Evolutionary conservation across 2,113 vertebrate genomes (phyloP).

Genomic region (Vicugna pacos): DNA sequence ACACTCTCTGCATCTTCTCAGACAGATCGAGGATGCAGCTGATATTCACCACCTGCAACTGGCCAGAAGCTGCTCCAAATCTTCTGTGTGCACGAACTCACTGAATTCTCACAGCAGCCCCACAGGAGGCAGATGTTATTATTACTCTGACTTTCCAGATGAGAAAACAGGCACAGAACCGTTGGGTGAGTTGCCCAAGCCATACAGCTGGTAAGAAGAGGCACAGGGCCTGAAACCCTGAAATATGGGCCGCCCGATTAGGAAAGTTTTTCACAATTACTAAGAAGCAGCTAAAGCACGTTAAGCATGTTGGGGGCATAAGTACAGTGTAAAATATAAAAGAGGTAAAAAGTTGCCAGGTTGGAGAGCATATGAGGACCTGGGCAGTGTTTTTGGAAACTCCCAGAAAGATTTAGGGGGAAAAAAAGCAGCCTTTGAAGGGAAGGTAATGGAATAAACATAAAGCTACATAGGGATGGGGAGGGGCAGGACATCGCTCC

Average conservation of each 20-base stretch:
- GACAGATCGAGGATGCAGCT: no score
- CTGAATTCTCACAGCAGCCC: neutral
- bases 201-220: neutral
- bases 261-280: neutral
- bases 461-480: no score
- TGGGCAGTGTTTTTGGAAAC: neutral
- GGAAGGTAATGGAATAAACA: neutral
- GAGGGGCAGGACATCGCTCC: accelerated
- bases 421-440: neutral
- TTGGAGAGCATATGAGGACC: neutral
- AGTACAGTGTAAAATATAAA: neutral
- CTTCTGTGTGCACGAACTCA: neutral
- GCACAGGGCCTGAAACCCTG: neutral
- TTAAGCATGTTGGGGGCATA: neutral
- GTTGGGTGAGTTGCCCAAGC: neutral
- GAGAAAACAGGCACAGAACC: neutral
- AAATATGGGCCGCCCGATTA: neutral
- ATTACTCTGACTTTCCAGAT: neutral
- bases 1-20: neutral
- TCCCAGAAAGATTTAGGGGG: neutral
- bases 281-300: neutral
- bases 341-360: neutral
- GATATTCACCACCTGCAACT: no score
- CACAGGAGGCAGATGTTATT: neutral
- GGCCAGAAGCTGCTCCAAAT: accelerated